A percentile compares a stretch with the other conserved stretches of the same genome.
Conservation (phyloP, 2,797 vertebrate species). For the Clarias platycephalus region DNA sequence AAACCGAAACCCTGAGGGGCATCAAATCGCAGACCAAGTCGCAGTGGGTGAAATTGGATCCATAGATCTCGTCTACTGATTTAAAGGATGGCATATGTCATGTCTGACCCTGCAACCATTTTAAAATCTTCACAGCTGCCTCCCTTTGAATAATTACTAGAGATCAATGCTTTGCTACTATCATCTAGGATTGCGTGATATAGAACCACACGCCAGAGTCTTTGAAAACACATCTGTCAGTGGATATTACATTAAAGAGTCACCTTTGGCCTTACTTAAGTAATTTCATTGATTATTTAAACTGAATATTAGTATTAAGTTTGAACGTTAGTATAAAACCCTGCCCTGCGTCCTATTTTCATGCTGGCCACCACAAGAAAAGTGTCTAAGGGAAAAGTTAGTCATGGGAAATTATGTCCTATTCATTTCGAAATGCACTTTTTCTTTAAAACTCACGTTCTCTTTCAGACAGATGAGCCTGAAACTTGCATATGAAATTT, state of each 20-base stretch:
- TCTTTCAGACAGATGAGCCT: conserved; percentile 9
- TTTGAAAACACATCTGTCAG: conserved; percentile 18
- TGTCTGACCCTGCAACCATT: conserved; percentile 48
- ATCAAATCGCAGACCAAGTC: conserved; percentile 39
- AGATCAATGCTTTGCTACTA: conserved; percentile 25
- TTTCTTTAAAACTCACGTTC: conserved; percentile 10
- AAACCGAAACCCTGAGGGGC: conserved; percentile 49
- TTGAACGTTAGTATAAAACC: too few relatives aligned
- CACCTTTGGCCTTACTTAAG: background rate
- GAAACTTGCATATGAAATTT: conserved; percentile 16
- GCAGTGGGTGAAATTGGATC: conserved; percentile 70
- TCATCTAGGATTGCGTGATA: conserved; percentile 6
- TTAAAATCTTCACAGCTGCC: conserved; percentile 51
- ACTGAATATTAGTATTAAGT: too few relatives aligned
- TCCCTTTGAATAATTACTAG: conserved; percentile 55
- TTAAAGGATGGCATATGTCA: conserved; percentile 63
- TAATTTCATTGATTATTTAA: background rate
- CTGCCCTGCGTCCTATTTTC: background rate
- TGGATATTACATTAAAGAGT: background rate
- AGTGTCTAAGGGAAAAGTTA: background rate
- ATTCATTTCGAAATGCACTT: conserved; percentile 15
- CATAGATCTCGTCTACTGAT: conserved; percentile 63
- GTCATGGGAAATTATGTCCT: conserved; percentile 11
- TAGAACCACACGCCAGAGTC: conserved; percentile 8
- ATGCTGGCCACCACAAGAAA: background rate